phyloP scores from a whole-genome alignment of 2,888 invertebrate species.

The Macaria notata region DNA sequence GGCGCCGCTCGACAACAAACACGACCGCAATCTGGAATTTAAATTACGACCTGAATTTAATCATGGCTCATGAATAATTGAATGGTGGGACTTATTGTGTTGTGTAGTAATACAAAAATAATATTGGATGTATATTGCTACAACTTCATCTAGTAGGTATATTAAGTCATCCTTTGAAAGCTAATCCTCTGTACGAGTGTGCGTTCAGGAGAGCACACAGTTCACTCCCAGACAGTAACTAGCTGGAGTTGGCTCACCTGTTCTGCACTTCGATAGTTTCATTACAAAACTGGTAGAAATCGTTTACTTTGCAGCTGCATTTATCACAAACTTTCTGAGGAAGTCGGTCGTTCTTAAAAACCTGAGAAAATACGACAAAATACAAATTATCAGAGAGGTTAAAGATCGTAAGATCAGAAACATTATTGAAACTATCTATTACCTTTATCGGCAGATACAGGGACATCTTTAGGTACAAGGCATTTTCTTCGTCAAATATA shows the following conservation, averaged over 20 bases:
- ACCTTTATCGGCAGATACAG: slow-evolving; percentile 89
- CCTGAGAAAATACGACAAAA: slow-evolving; percentile 64
- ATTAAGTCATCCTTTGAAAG: no score
- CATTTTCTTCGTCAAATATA: slow-evolving; percentile 87
- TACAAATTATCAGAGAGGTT: slow-evolving; percentile 9
- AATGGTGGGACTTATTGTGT: slow-evolving; percentile 10
- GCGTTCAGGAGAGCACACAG: no score
- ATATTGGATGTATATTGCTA: no score
- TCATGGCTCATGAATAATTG: slow-evolving; percentile 9
- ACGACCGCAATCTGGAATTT: slow-evolving; percentile 51
- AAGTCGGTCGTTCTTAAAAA: slow-evolving; percentile 84
- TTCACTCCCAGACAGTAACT: no score
- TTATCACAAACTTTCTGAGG: slow-evolving; percentile 88
- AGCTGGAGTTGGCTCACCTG: slow-evolving; percentile 54
- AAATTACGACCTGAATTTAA: slow-evolving; percentile 6
- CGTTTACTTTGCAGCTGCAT: slow-evolving; percentile 87
- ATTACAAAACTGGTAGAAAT: slow-evolving; percentile 88
- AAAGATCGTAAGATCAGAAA: slow-evolving; percentile 16
- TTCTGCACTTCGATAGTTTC: slow-evolving; percentile 86
- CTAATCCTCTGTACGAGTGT: no score
- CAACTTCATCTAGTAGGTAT: no score
- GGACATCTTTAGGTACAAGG: slow-evolving; percentile 86
- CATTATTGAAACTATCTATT: slow-evolving; percentile 39
- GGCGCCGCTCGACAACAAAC: slow-evolving; percentile 38
- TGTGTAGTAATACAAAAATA: no score